Percentiles rank a stretch among this genome's conserved stretches.
These are phyloP conservation scores for Metallyticus violacea DNA, from an alignment of 2,888 invertebrate species.

Conservation along the genomic window DNA sequence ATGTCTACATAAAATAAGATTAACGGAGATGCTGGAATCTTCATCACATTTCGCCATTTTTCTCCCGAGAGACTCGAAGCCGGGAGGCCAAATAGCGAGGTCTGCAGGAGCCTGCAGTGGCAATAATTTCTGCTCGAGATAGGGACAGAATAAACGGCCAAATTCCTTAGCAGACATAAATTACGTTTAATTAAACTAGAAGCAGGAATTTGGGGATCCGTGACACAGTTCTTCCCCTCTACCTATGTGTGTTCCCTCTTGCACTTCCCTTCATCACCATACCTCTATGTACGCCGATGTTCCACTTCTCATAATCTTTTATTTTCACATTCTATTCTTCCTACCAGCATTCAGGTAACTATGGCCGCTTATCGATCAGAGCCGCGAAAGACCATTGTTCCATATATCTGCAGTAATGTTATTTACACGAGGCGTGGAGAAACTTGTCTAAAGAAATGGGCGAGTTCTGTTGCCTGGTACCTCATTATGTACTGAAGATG, in stretches of 20 bases:
- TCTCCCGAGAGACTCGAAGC: neutral
- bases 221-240: neutral
- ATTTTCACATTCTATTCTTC: neutral
- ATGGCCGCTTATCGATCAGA: neutral
- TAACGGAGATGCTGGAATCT: neutral
- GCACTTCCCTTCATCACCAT: neutral
- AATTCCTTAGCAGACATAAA: neutral
- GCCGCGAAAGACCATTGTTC: too few species aligned
- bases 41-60: neutral
- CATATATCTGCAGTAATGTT: too few species aligned
- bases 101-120: too few species aligned
- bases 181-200: constrained; percentile 8
- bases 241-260: neutral
- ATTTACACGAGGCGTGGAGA: too few species aligned
- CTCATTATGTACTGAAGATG: too few species aligned
- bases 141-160: neutral
- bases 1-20: neutral
- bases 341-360: neutral
- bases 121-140: neutral
- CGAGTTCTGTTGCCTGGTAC: too few species aligned
- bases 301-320: neutral
- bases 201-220: neutral
- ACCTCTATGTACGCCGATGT: neutral
- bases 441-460: too few species aligned
- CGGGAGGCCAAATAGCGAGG: neutral